phyloP scores from a whole-genome alignment of 1,140 invertebrate genomes.

The Epicauta chinensis region DNA sequence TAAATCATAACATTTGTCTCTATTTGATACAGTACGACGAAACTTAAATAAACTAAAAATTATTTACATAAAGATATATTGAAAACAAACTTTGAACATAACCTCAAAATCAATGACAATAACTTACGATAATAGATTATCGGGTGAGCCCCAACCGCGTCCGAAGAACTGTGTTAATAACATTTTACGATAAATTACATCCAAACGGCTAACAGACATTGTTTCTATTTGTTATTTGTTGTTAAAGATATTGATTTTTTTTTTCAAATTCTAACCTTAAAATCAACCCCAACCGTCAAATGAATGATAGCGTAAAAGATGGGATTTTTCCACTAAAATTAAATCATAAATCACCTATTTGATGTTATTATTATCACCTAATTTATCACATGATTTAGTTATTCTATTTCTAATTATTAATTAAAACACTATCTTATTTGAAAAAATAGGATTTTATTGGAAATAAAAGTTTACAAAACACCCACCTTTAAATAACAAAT shows the following conservation, averaged over 20 bases:
- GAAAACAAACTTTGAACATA: constrained; percentile 5
- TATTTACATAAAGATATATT: constrained; percentile 8
- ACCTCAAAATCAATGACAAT: constrained; percentile 12
- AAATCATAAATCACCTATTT: neutral
- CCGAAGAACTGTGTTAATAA: constrained; percentile 91
- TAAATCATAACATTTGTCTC: constrained; percentile 75
- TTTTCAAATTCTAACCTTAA: too few species aligned
- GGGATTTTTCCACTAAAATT: neutral
- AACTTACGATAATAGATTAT: constrained; percentile 78
- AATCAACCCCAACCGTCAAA: too few species aligned
- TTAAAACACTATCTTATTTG: too few species aligned
- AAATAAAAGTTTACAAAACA: too few species aligned
- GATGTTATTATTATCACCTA: neutral
- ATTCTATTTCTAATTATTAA: too few species aligned
- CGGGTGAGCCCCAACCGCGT: constrained; percentile 93
- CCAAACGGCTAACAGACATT: constrained; percentile 73
- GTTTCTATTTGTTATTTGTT: constrained; percentile 16
- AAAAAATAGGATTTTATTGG: too few species aligned
- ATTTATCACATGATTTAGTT: too few species aligned
- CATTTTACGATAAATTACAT: constrained; percentile 83
- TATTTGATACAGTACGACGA: constrained; percentile 76
- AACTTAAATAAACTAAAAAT: constrained; percentile 82
- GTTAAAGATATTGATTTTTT: too few species aligned
- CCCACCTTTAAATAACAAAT: too few species aligned
- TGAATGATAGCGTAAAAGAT: neutral